Evolutionary conservation across 2,888 invertebrate genomes (phyloP), one percentile per base, ranked within the genome.

Genomic region (Macrosiphum euphorbiae): DNA sequence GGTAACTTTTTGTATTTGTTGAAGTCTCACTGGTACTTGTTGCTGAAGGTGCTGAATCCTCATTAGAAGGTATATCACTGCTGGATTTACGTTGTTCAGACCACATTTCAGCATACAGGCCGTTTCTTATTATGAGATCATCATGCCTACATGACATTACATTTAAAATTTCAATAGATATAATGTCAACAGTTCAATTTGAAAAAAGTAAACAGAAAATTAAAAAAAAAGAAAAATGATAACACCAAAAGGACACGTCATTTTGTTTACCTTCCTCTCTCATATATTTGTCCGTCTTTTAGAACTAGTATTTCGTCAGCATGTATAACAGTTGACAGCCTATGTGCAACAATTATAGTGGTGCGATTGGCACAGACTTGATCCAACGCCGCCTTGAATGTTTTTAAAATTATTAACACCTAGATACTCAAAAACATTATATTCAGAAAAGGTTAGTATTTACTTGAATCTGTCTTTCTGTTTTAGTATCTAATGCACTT

Each of bases 291-390:
- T 4, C 99, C 99, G 3, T 99, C 98, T 95, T 98, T 97, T 84
- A 99, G 96, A 1, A 99, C 99, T 13, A 99, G 96, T 95, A 99
- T 99, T 96, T 98, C 98, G 96, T 99, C 98, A 0, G 99, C 99
- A 96, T 99, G 98, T 95, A 99, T 98, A 94, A 99, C 97, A 0
- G 99, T 99, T 0, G 99, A 99, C 89, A 99, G 96, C 94, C 98
- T 97, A 96, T 99, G 99, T 0, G 99, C 99, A 67, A 99, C 98
- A 92, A 99, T 98, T 20, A 99, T 97, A 0, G 99, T 99, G 0
- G 99, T 99, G 94, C 98, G 97, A 96, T 98, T 98, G 0, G 97
- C 96, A 95, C 98, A 98, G 50, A 99, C 97, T 94, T 97, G 96
- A 86, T 97, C 97, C 88, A 98, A 95, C 0, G 98, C 98, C 35